Evolutionary conservation across 2,888 invertebrate species (phyloP), one percentile per base, ranked within the genome.

Genomic region (Phyllotreta cruciferae): DNA sequence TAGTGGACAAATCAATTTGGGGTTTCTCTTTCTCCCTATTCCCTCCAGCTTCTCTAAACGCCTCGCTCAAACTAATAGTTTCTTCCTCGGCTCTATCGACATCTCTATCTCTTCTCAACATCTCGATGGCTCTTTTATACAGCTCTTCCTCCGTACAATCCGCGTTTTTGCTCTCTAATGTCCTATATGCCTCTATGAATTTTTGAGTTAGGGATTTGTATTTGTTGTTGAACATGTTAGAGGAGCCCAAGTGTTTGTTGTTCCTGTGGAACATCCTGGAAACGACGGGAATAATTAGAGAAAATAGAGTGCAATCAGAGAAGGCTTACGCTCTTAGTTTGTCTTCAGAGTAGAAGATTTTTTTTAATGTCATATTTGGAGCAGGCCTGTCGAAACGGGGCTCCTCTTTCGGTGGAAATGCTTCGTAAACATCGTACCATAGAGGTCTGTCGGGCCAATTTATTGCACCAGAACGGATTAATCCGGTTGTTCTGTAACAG

Each of bases 371-470:
- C 7, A 85, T 81, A 63, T 87, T 85, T 0, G 88, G 85, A 37
- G 84, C 85, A 4, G 87, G 86, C 74, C 90, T 85, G 70, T 91
- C 90, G 81, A 85, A 93, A 65, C 85, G 83, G 5, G 98, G 98
- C 75, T 94, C 93, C 47, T 87, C 81, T 69, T 88, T 87, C 1
- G 98, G 98, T 6, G 98, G 98, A 82, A 95, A 96, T 0, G 91
- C 88, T 80, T 88, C 88, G 78, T 96, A 98, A 14, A 98, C 83
- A 77, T 94, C 92, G 78, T 91, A 95, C 98, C 98, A 98, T 7
- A 98, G 64, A 0, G 98, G 98, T 68, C 91, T 86, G 73, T 97
- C 94, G 70, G 91, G 89, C 61, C 87, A 83, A 76, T 87, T 90
- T 79, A 96, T 83, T 3, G 92, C 95, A 52, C 92, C 92, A 14